A percentile compares a stretch with the other conserved stretches of the same genome.
phyloP scores from a whole-genome alignment of 1,140 invertebrate species.

The Brachionus rubens region DNA sequence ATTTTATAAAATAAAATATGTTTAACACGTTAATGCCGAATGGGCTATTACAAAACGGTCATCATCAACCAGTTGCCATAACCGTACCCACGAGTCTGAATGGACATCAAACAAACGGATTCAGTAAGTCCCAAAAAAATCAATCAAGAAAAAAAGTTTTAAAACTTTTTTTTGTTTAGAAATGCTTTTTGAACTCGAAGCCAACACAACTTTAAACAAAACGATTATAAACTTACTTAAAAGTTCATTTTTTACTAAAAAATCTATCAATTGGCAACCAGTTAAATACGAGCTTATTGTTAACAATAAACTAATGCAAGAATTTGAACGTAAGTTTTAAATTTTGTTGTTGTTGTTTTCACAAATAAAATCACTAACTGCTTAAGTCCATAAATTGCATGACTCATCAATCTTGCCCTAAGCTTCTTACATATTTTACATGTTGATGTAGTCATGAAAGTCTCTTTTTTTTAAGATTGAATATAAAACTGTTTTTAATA shows the following conservation, averaged over 20 bases:
- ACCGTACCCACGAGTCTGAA: not conserved
- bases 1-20: not conserved
- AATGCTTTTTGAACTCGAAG: conserved; percentile 23
- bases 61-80: not conserved
- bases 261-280: conserved; percentile 23
- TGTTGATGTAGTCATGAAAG: too few relatives aligned
- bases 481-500: too few relatives aligned
- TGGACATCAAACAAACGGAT: not conserved
- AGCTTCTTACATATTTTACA: too few relatives aligned
- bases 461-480: too few relatives aligned
- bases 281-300: conserved; percentile 32
- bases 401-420: too few relatives aligned
- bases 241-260: conserved; percentile 37
- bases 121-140: not conserved
- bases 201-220: conserved; percentile 7
- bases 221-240: conserved; percentile 24
- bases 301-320: conserved; percentile 41
- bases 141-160: not conserved
- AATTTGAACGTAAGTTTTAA: conserved; percentile 28
- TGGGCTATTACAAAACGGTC: not conserved
- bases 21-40: conserved; percentile 20
- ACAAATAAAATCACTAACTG: not conserved
- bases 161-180: not conserved
- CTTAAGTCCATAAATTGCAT: conserved; percentile 1
- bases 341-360: not conserved